phyloP scores from a whole-genome alignment of 2,888 invertebrate species.

The Apodemia mormo region DNA sequence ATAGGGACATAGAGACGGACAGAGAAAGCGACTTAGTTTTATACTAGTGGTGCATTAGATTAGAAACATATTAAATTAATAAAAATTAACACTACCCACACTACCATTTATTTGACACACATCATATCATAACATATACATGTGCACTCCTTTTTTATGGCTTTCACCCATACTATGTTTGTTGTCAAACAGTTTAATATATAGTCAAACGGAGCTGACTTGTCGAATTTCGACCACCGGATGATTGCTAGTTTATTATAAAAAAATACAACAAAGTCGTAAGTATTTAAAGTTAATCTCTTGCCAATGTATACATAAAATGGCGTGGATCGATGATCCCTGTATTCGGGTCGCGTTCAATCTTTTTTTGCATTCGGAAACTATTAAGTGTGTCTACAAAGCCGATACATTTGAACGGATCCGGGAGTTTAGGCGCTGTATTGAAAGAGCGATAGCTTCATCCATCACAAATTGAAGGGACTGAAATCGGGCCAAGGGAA shows the following conservation, averaged over 20 bases:
- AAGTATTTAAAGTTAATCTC: background rate
- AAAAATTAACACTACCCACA: no score
- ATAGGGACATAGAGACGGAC: no score
- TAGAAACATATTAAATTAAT: no score
- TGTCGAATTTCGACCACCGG: no score
- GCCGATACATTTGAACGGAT: constrained; percentile 21
- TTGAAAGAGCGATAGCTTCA: constrained; percentile 44
- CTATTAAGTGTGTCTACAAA: constrained; percentile 30
- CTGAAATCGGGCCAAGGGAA: constrained; percentile 26
- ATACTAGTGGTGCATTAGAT: no score
- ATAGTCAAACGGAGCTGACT: no score
- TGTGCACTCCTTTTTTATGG: no score
- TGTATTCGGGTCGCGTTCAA: constrained; percentile 5
- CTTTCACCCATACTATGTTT: no score
- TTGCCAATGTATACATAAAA: background rate
- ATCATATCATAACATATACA: no score
- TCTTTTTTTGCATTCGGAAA: constrained; percentile 28
- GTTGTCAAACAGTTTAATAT: no score
- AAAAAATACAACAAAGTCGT: background rate
- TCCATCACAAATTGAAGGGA: constrained; percentile 46
- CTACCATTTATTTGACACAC: no score
- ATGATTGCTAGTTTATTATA: background rate
- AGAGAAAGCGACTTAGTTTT: no score
- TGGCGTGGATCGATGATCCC: background rate
- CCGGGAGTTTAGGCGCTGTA: constrained; percentile 29